Evolutionary conservation across 2,888 invertebrate genomes (phyloP).

Genomic region (Scotopteryx bipunctaria): DNA sequence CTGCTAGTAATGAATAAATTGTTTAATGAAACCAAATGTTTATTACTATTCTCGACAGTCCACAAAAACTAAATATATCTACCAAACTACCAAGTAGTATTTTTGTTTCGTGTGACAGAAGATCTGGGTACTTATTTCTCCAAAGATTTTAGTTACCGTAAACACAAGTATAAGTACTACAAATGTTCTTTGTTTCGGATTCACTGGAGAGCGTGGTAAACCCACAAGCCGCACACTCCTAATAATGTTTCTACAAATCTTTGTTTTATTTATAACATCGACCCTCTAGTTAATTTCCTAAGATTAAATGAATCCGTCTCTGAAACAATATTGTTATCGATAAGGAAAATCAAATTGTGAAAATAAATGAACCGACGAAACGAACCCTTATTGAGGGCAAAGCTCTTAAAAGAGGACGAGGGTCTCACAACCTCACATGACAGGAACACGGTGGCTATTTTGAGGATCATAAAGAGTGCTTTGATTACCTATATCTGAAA

Average conservation of each 20-base stretch:
- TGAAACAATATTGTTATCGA: constrained; percentile 25
- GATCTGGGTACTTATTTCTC: no score
- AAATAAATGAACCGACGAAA: constrained; percentile 16
- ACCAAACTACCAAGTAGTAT: no score
- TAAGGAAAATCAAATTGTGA: constrained; percentile 20
- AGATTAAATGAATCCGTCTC: constrained; percentile 12
- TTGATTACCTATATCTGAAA: no score
- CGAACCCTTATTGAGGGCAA: not conserved
- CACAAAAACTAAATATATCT: no score
- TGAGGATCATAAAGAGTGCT: not conserved
- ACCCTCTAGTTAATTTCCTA: constrained; percentile 6
- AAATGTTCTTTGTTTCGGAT: no score
- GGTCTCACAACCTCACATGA: constrained; percentile 6
- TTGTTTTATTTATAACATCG: constrained; percentile 11
- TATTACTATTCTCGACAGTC: constrained; percentile 25
- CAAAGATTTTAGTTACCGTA: no score
- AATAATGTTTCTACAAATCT: not conserved
- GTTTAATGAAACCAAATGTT: no score
- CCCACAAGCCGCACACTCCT: no score
- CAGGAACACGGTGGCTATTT: constrained; percentile 4
- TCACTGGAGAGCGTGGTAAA: no score
- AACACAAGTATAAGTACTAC: no score
- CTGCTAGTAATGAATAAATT: no score
- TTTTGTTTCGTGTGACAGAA: no score
- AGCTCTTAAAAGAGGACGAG: not conserved